These are phyloP conservation scores for Torymus tubicola DNA, from an alignment of 2,888 invertebrate genomes.

Conservation along the genomic window DNA sequence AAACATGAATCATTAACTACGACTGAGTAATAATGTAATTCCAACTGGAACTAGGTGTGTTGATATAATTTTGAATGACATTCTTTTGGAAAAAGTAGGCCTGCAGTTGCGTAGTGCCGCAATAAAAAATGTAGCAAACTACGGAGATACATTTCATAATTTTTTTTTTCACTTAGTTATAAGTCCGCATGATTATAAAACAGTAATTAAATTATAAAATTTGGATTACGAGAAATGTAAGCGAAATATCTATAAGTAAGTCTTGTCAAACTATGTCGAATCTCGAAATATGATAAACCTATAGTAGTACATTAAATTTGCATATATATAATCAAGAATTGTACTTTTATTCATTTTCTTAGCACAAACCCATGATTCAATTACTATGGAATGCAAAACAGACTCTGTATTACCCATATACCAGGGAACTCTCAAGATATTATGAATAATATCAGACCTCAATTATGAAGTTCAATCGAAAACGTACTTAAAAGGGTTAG, in stretches of 20 bases:
- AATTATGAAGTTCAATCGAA: slow-evolving; percentile 16
- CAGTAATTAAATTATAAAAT: slow-evolving; percentile 1
- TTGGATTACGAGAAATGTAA: too few species aligned
- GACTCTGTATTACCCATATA: too few species aligned
- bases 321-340: too few species aligned
- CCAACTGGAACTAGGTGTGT: not conserved
- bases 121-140: slow-evolving; percentile 1
- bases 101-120: slow-evolving; percentile 10
- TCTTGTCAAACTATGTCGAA: too few species aligned
- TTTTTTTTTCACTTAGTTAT: not conserved
- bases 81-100: slow-evolving; percentile 33
- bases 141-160: not conserved
- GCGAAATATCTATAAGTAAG: too few species aligned
- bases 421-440: not conserved
- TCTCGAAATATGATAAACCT: too few species aligned
- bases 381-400: too few species aligned
- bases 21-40: slow-evolving; percentile 8
- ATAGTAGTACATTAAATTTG: too few species aligned
- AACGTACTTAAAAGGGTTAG: slow-evolving; percentile 17
- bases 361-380: too few species aligned
- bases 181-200: not conserved
- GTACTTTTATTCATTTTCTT: too few species aligned
- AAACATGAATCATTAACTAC: not conserved
- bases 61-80: slow-evolving; percentile 21
- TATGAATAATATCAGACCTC: slow-evolving; percentile 7